These are phyloP conservation scores for Carposina sasakii DNA, from an alignment of 1,140 invertebrate species.

Conservation along the genomic window DNA sequence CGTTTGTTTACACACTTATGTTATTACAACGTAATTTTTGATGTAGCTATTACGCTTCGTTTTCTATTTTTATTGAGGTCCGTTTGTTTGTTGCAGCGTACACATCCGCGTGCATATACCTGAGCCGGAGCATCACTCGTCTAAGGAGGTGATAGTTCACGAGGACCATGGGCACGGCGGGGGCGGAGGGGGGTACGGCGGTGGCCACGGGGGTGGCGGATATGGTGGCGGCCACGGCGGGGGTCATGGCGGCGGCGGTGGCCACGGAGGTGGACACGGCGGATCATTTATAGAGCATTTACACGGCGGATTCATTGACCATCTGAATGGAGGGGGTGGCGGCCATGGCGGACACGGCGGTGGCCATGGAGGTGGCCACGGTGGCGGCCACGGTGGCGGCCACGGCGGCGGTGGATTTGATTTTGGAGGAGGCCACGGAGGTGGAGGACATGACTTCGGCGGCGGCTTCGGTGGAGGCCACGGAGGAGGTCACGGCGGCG, in stretches of 20 bases:
- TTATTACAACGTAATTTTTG: background rate
- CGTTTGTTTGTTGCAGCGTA: constrained; percentile 49
- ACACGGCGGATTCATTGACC: constrained; percentile 31
- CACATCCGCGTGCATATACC: constrained; percentile 62
- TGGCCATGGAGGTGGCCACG: constrained; percentile 29
- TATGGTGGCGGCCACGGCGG: constrained; percentile 16
- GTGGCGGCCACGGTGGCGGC: constrained; percentile 28
- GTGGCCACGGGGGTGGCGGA: constrained; percentile 2
- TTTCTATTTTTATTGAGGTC: background rate
- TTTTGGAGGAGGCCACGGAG: constrained; percentile 27
- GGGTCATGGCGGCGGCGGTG: constrained; percentile 19
- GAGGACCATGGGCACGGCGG: constrained; percentile 38
- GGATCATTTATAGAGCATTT: constrained; percentile 25
- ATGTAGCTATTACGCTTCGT: background rate
- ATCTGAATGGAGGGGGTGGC: constrained; percentile 25
- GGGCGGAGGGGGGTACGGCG: background rate
- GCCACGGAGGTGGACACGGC: constrained; percentile 19
- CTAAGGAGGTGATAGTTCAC: constrained; percentile 54
- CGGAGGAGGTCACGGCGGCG: constrained; percentile 18
- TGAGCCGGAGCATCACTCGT: constrained; percentile 44
- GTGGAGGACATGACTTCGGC: constrained; percentile 13
- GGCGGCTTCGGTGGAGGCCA: constrained; percentile 27
- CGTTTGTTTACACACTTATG: background rate
- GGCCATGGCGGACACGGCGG: constrained; percentile 21
- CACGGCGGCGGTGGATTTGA: constrained; percentile 18